Base-by-base conservation (phyloP, 2,888 invertebrate species). In the Limenitis camilla region DNA sequence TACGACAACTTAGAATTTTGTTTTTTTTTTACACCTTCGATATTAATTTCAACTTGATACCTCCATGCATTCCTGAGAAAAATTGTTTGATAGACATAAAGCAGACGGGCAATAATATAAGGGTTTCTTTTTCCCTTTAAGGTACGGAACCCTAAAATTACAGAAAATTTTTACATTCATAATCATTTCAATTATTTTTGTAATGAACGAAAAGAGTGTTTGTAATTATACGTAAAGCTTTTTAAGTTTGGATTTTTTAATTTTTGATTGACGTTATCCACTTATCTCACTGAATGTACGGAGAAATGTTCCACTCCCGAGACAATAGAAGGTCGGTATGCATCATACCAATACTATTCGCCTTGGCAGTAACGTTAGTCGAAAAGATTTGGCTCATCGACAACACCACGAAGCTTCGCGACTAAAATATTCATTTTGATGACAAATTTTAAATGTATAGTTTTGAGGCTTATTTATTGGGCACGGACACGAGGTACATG, bases 301-400 rank as follows among this genome's bases (percentile, higher is more conserved):
- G 58, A 71, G 72, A 76, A 76, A 74, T 72, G 71, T 69, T 72
- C 69, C 65, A 72, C 63, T 68, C 66, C 65, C 69, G 68, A 83
- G 77, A 84, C 81, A 81, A 81, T 76, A 76, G 83, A 81, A 84
- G 83, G 83, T 81, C 80, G 69, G 72, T 67, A 60, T 77, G 77
- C 81, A 76, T 82, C 80, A 78, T 74, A 74, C 72, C 74, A 71
- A 74, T 80, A 83, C 78, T 78, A 82, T 81, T 78, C 70, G 77
- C 72, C 66, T 84, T 84, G 84, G 84, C 83, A 82, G 69, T 72
- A 55, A 49, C 64, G 69, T 56, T 61, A 69, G 70, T 68, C 72
- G 68, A 53, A 61, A 66, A 66, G 69, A 78, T 70, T 83, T 84
- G 83, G 83, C 84, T 76, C 76, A 56, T 68, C 66, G 72, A 76